Base-by-base conservation (phyloP, 2,888 invertebrate species). In the Nomada hirtipes region DNA sequence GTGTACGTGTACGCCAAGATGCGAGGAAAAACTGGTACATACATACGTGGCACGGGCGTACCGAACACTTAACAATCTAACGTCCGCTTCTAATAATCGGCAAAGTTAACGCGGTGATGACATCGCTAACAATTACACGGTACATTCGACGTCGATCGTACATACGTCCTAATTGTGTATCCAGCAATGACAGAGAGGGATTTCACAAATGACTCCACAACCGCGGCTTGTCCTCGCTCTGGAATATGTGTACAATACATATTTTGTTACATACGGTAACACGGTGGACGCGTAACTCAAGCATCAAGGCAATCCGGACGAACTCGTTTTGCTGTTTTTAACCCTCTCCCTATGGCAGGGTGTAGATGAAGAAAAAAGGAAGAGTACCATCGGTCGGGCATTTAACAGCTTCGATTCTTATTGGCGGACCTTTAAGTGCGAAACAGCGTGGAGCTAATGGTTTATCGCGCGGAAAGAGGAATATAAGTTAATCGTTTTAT, bases 131-230 rank as follows among this genome's bases (percentile, higher is more conserved):
- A 77, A 86, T 83, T 61, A 69, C 52, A 65, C 20, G 70, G 57
- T 9, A 10, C 23, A 29, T 42, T 55, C 23, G 26, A 44, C 47
- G 68, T 57, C 20, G 13, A 59, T 68, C 68, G 72, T 81, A 79
- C 63, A 53, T 81, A 79, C 69, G 53, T 76, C 67, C 76, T 84
- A 86, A 86, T 86, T 81, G 83, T 53, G 53, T 36, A 44, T 67
- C 63, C 57, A 68, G 71, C 69, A 79, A 76, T 36, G n/a, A 67
- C 61, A 44, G 60, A 47, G 57, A 42, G 70, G 20, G 26, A 26
- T 84, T 80, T 73, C 59, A 29, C 47, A 59, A 59, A 79, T 69
- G 72, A 42, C 59, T 67, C 61, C 26, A 59, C 11, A 57, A 20
- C 59, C 26, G 63, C 59, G 55, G 65, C 77, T 61, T 70, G 60